phyloP scores from a whole-genome alignment of 2,797 vertebrate species.

The Phylloscopus collybita region DNA sequence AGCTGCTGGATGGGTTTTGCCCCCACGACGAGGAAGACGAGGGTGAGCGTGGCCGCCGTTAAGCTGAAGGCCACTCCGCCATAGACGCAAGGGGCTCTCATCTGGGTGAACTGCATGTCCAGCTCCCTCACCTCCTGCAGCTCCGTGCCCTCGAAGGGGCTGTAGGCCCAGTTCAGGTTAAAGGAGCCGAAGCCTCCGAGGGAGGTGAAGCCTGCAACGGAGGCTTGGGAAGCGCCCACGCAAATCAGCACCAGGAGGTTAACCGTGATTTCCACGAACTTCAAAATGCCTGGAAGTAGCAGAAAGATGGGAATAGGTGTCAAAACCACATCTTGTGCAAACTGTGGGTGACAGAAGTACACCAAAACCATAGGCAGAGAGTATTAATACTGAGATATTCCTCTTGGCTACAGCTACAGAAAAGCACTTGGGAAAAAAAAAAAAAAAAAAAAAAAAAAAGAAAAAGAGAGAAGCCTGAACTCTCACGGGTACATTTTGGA shows the following conservation, averaged over 20 bases:
- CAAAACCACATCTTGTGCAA: not conserved
- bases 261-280: constrained; percentile 83
- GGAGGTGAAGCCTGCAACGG: constrained; percentile 81
- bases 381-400: not conserved
- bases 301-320: not conserved
- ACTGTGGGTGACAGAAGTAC: not conserved
- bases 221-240: constrained; percentile 82
- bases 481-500: not conserved
- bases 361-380: not conserved
- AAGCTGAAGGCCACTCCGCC: constrained; percentile 85
- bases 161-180: constrained; percentile 75
- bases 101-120: constrained; percentile 88
- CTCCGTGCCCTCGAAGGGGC: constrained; percentile 86
- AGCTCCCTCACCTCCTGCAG: constrained; percentile 82
- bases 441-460: not conserved
- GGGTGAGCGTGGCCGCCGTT: constrained; percentile 74
- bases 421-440: not conserved
- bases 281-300: constrained; percentile 80
- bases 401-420: not conserved
- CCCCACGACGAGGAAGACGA: constrained; percentile 83
- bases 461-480: not conserved
- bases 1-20: constrained; percentile 81
- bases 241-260: constrained; percentile 89
- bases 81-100: constrained; percentile 88
- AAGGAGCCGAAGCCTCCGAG: constrained; percentile 77